Base-by-base conservation (phyloP, 2,113 vertebrate genomes). In the Oreocharis arfaki region DNA sequence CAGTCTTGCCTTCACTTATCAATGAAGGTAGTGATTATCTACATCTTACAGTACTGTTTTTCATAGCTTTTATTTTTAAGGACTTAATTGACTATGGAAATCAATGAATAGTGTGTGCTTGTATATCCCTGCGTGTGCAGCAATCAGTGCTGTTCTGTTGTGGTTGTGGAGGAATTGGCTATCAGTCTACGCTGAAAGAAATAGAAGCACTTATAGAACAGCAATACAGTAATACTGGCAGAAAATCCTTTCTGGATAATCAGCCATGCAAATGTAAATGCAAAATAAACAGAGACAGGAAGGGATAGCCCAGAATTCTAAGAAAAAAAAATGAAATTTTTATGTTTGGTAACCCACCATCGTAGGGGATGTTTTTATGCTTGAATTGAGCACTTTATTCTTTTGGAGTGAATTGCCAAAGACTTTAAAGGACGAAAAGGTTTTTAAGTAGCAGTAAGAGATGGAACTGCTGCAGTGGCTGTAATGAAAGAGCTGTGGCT, bases 1-100 rank as follows among this genome's bases (percentile, higher is more conserved):
- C 68, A 68, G 44, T 53, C 28, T 24, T 68, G 52, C 47, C 17
- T 92, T 41, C 32, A 27, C 37, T 86, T 94, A 23, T 21, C 84
- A 71, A 71, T 81, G 50, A 50, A 67, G 20, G 52, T 67, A 64
- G 41, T 81, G 52, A 92, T 95, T 97, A 89, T 85, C 68, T 90
- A 35, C 30, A 77, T 41, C 30, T 92, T 82, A 55, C 57, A 85
- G 73, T 77, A 55, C 35, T 90, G 53, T 22, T 89, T 95, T 87
- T 55, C 71, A 22, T 94, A 60, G 69, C 95, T 73, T 94, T 93
- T 90, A 56, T 73, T 93, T 95, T 91, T 82, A 97, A 94, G 61
- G 64, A 50, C 55, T 93, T 95, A 85, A 95, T 87, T 95, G 79
- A 82, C 80, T 80, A 16, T 87, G 59, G 85, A 92, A 90, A 94